Evolutionary conservation across 2,888 invertebrate species (phyloP).

Genomic region (Lasioglossum pauxillum): DNA sequence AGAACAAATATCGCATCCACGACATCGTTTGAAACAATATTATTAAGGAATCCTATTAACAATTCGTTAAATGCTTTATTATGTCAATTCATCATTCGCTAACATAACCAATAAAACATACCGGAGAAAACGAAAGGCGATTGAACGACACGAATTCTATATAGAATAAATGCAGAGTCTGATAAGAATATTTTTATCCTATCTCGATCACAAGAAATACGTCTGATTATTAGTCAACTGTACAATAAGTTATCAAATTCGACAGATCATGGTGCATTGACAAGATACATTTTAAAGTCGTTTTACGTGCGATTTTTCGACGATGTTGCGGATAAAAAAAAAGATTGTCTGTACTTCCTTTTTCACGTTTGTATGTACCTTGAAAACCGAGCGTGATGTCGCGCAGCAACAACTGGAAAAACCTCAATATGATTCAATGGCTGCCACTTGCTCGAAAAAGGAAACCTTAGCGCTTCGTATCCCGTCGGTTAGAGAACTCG

Average conservation of each 20-base stretch:
- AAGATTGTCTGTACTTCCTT: not conserved
- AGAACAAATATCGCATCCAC: not conserved
- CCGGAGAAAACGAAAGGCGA: constrained; percentile 23
- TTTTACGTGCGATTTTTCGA: not conserved
- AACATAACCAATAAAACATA: constrained; percentile 69
- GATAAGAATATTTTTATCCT: not conserved
- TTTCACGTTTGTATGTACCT: constrained; percentile 36
- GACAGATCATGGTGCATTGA: constrained; percentile 12
- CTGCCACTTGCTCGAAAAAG: constrained; percentile 42
- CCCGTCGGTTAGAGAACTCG: constrained; percentile 1
- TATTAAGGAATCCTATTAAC: not conserved
- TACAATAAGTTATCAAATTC: constrained; percentile 23
- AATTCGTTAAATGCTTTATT: constrained; percentile 32
- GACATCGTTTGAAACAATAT: not conserved
- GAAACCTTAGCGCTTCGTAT: constrained; percentile 17
- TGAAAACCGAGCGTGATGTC: constrained; percentile 25
- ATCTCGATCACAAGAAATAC: constrained; percentile 5
- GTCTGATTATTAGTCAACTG: constrained; percentile 11
- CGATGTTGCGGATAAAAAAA: not conserved
- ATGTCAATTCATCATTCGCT: constrained; percentile 64
- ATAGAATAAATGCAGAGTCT: not conserved
- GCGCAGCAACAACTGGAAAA: constrained; percentile 50
- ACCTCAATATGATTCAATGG: constrained; percentile 52
- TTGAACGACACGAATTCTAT: constrained; percentile 1
- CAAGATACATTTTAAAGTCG: not conserved